Percentiles rank a stretch among this genome's conserved stretches.
Conservation (phyloP, 2,888 invertebrate genomes). For the Drosophila hamatofila region DNA sequence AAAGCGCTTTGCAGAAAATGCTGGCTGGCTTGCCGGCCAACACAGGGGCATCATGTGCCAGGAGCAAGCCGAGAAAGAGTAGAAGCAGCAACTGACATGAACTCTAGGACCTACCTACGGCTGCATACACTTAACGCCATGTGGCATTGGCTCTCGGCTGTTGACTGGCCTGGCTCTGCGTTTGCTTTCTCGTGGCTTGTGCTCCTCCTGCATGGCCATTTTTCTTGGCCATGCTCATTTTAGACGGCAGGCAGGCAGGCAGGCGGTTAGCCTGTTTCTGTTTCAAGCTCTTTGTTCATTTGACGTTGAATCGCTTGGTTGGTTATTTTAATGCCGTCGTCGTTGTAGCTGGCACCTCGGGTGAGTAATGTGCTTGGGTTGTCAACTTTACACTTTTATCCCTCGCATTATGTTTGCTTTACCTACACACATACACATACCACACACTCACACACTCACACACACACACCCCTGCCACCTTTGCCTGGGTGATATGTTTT, state of each 20-base stretch:
- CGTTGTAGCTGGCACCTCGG: slow-evolving; percentile 70
- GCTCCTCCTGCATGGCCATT: slow-evolving; percentile 63
- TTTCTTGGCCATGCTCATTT: slow-evolving; percentile 78
- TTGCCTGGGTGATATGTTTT: slow-evolving; percentile 74
- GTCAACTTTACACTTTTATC: slow-evolving; percentile 82
- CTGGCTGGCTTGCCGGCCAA: slow-evolving; percentile 32
- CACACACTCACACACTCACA: background rate
- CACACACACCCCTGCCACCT: background rate
- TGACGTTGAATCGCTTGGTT: slow-evolving; percentile 80
- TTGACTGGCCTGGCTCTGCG: slow-evolving; percentile 9
- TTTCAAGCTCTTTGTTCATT: slow-evolving; percentile 65
- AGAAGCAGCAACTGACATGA: slow-evolving; percentile 42
- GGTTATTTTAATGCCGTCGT: slow-evolving; percentile 73
- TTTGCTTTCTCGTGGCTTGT: slow-evolving; percentile 26
- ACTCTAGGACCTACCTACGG: slow-evolving; percentile 58
- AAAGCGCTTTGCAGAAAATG: slow-evolving; percentile 64
- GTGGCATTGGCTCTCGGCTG: slow-evolving; percentile 18
- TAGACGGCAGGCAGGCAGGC: background rate
- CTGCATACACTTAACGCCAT: slow-evolving; percentile 56
- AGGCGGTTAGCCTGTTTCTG: slow-evolving; percentile 58
- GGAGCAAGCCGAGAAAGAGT: slow-evolving; percentile 22
- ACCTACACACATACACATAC: slow-evolving; percentile 55
- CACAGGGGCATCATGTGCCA: slow-evolving; percentile 55
- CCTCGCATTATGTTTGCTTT: slow-evolving; percentile 78
- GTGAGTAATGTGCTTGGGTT: slow-evolving; percentile 81